Percentiles rank a stretch among this genome's conserved stretches.
These are phyloP conservation scores for Peromyscus melanophrys DNA, from an alignment of 2,797 vertebrate species.

Conservation along the genomic window DNA sequence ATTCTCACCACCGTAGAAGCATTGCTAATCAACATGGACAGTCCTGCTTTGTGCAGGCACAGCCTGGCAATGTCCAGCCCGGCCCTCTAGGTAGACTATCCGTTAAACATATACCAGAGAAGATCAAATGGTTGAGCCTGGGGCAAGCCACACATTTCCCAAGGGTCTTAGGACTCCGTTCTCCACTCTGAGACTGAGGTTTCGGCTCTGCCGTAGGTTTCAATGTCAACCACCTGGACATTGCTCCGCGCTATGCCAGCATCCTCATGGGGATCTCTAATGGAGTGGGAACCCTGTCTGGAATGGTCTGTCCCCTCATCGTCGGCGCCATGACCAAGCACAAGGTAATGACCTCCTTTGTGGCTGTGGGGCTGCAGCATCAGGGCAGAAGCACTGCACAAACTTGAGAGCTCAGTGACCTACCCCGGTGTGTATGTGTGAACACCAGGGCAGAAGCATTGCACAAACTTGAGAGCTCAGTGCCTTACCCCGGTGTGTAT, in stretches of 20 bases:
- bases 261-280: slow-evolving; percentile 99
- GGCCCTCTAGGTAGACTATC: not conserved
- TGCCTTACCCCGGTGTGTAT: not conserved
- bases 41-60: not conserved
- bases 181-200: slow-evolving; percentile 58
- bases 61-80: not conserved
- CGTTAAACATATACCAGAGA: not conserved
- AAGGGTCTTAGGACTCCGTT: not conserved
- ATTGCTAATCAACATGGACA: not conserved
- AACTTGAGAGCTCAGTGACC: too few species aligned
- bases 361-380: not conserved
- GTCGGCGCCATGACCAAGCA: slow-evolving; percentile 98
- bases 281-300: slow-evolving; percentile 97
- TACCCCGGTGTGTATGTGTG: not conserved
- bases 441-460: too few species aligned
- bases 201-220: slow-evolving; percentile 92
- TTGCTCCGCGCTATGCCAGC: slow-evolving; percentile 98
- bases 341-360: slow-evolving; percentile 92
- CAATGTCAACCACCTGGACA: slow-evolving; percentile 99
- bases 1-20: not conserved
- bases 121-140: not conserved
- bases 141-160: not conserved
- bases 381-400: not conserved
- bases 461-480: not conserved
- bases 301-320: slow-evolving; percentile 99